Evolutionary conservation across 2,113 vertebrate genomes (phyloP), one percentile per base, ranked within the genome.

Genomic region (Alouatta palliata): DNA sequence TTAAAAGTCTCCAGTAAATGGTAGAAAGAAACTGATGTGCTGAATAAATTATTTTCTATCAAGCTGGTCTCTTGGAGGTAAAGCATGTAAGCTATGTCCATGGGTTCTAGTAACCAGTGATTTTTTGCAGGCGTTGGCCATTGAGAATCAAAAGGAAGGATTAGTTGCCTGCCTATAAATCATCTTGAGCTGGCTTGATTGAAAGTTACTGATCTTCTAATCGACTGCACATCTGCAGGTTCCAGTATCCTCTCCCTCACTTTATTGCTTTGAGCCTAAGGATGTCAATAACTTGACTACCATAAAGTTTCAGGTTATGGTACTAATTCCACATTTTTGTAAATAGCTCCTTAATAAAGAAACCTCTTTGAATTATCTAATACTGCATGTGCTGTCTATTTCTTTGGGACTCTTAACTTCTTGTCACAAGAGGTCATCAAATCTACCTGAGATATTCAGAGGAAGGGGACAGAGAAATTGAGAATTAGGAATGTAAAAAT

Each of bases 401-500:
- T 43, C n/a, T 91, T 61, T 87, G 21, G 32, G 32, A 70, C 8
- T 82, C 16, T 85, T 85, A 49, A 37, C 7, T 64, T 9, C 37
- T 82, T 81, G 13, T 70, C 21, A 54, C 17, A 90, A 79, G 12
- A 35, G 2, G 3, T 58, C 68, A n/a, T 90, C 76, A 83, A 82
- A 93, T 52, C 6, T 0, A 1, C 70, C 56, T 61, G n/a, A 80
- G 19, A 61, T 52, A 70, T 21, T 82, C 30, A 87, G 9, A 86
- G 40, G 16, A 45, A 61, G 93, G 52, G 8, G 8, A 68, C 54
- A 93, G 17, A 82, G 49, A 82, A 90, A 68, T 61, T 52, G 47
- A 90, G 25, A 81, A 76, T 58, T 81, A 49, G 32, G 11, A 89
- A 92, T 68, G 68, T 58, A 75, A 90, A 93, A 92, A 75, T 75